These are phyloP conservation scores for Eilema sororculum DNA, from an alignment of 2,888 invertebrate species.

Conservation along the genomic window DNA sequence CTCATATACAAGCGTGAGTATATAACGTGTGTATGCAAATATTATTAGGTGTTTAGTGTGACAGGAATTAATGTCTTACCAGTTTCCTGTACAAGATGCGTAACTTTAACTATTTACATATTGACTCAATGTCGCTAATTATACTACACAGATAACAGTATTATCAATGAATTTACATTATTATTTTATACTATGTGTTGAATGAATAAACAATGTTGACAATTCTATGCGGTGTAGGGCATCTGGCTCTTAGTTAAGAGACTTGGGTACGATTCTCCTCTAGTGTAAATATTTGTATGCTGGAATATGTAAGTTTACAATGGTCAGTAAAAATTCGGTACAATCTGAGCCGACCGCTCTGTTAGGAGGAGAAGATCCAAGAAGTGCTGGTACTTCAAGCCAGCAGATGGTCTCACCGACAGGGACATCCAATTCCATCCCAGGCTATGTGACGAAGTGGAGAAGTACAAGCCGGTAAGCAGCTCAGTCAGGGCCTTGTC, in stretches of 20 bases:
- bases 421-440: neutral
- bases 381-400: no score
- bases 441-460: neutral
- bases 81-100: slow-evolving; percentile 61
- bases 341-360: no score
- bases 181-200: neutral
- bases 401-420: neutral
- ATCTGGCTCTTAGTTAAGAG: neutral
- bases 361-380: no score
- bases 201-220: neutral
- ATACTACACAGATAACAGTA: slow-evolving; percentile 15
- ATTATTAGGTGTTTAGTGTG: slow-evolving; percentile 48
- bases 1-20: neutral
- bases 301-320: no score
- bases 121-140: slow-evolving; percentile 57
- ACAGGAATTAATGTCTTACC: slow-evolving; percentile 67
- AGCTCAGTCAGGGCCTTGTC: neutral
- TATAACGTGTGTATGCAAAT: slow-evolving; percentile 25
- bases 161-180: neutral
- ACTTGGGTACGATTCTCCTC: neutral
- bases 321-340: no score
- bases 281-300: neutral
- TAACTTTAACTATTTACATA: slow-evolving; percentile 61
- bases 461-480: neutral
- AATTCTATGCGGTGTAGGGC: neutral